Evolutionary conservation across 2,113 vertebrate genomes (phyloP), one percentile per base, ranked within the genome.

Genomic region (Sander vitreus): DNA sequence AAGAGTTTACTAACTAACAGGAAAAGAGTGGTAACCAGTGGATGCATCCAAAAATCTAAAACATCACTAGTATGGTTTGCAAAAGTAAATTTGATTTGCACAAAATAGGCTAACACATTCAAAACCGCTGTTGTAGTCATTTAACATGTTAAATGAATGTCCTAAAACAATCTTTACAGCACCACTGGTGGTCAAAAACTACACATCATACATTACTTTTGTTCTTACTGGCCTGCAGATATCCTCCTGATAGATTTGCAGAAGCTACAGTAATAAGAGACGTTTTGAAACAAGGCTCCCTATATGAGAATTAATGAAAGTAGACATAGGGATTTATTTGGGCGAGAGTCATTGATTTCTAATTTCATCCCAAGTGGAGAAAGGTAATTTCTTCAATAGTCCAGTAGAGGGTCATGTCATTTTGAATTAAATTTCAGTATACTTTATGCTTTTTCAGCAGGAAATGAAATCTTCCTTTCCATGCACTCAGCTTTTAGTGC

Each of bases 351-450:
- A 77, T 82, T 90, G 84, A 86, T 84, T 90, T 84, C 57, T 91
- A 68, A 91, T 89, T 88, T 84, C 64, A 77, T 82, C 67, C 64
- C 65, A 86, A 88, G 83, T 73, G 58, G 45, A 18, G 18, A 75
- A 74, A 76, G 43, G 39, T 86, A 75, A 81, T 90, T 76, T 83
- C 62, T 81, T 60, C 77, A 78, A 39, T 76, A 81, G 66, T 85
- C 80, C 76, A 81, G 78, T 54, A 68, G 68, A 86, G 76, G 71
- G 50, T 80, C 84, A 25, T 81, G 78, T 54, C 47, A 64, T 83
- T 85, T 89, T 85, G 74, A 78, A 89, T 90, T 81, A 74, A 84
- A 84, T 87, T 87, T 83, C 80, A 58, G 57, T 33, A 62, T 64
- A 87, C 39, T 81, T 80, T 62, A 48, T 55, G 74, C 83, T 73